These are phyloP conservation scores for Hypolimnas misippus DNA, from an alignment of 2,888 invertebrate genomes.

Conservation along the genomic window DNA sequence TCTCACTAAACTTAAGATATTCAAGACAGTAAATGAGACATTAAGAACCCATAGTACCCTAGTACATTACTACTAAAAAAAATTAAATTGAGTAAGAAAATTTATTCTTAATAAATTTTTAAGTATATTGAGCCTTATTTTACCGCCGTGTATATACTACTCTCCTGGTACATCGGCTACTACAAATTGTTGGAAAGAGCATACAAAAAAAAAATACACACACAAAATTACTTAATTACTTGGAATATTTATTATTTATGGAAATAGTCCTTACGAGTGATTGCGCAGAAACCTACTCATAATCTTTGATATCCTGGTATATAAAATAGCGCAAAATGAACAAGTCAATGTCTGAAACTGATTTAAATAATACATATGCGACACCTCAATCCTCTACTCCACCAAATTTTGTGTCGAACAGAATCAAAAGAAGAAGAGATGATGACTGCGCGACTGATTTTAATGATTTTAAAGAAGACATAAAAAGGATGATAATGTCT, in stretches of 20 bases:
- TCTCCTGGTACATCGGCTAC: background rate
- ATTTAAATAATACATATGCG: conserved; percentile 1
- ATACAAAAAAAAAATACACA: no score
- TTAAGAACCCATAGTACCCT: background rate
- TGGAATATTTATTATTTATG: background rate
- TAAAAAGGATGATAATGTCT: no score
- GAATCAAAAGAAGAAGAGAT: conserved; percentile 4
- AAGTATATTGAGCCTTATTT: background rate
- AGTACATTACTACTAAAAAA: conserved; percentile 1
- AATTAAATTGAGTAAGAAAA: background rate
- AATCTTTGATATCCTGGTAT: background rate
- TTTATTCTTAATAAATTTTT: background rate
- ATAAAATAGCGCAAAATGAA: background rate
- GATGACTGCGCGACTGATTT: background rate
- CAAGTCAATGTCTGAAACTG: conserved; percentile 6
- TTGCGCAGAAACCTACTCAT: conserved; percentile 1
- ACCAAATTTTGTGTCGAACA: background rate
- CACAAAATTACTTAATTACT: background rate
- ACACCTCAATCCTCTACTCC: conserved; percentile 1
- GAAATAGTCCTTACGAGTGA: background rate
- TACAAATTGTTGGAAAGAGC: background rate
- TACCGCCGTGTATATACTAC: conserved; percentile 1
- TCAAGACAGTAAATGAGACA: conserved; percentile 1
- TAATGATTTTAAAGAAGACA: no score
- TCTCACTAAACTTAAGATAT: background rate